Evolutionary conservation across 2,113 vertebrate genomes (phyloP).

Genomic region (Athene cunicularia): DNA sequence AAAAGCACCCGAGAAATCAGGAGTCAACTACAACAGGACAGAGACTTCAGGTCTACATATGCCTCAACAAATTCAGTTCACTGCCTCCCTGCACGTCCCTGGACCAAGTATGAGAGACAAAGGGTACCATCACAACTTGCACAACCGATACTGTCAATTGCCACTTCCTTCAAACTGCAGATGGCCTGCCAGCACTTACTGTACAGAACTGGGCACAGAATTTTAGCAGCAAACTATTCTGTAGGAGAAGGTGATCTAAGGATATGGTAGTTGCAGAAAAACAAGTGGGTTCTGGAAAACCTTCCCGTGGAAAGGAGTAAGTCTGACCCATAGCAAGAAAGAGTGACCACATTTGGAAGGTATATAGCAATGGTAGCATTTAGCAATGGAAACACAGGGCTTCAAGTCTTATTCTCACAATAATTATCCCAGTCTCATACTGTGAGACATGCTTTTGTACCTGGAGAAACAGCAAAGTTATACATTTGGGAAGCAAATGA

Average conservation of each 20-base stretch:
- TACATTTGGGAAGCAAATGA: neutral
- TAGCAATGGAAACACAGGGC: neutral
- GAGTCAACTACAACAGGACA: neutral
- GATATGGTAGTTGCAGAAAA: neutral
- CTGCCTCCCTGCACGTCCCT: neutral
- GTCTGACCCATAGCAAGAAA: neutral
- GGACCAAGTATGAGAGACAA: neutral
- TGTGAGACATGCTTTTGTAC: neutral
- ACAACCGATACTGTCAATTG: neutral
- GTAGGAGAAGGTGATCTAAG: neutral
- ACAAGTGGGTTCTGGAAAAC: neutral
- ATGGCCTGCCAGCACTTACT: neutral
- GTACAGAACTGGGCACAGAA: neutral
- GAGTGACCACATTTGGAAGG: neutral
- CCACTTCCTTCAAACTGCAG: neutral
- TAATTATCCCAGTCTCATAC: neutral
- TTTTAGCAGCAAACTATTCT: neutral
- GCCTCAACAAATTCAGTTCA: neutral
- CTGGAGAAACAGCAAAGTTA: neutral
- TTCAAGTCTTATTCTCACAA: neutral
- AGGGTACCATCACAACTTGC: neutral
- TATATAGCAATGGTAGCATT: accelerated
- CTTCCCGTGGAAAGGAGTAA: neutral
- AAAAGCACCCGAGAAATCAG: neutral
- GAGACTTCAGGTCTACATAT: neutral